Base-by-base conservation (phyloP, 2,888 invertebrate genomes). In the Chrysolina americana region DNA sequence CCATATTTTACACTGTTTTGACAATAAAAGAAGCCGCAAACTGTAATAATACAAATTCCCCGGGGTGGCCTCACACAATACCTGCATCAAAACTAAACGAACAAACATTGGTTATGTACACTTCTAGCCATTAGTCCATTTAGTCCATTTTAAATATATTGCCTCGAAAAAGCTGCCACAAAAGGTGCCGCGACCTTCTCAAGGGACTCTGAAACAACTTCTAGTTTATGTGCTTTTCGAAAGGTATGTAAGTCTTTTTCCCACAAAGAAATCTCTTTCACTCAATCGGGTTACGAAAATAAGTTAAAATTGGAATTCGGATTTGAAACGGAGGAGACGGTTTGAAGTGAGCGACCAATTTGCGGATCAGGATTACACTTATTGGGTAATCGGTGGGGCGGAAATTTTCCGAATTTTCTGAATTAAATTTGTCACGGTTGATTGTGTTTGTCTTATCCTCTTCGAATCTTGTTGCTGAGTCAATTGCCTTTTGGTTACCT, bases 71-170 rank as follows among this genome's bases (percentile, higher is more conserved):
- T 82, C 76, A 81, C 81, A 84, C 83, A 85, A 85, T 85, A 83
- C 85, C 85, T 82, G 83, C 84, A 72, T 72, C 83, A 83, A 83
- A 82, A 83, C 81, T 83, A 79, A 84, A 82, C 85, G 83, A 82
- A 81, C 85, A 85, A 85, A 85, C 83, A 85, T 83, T 81, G 75
- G 81, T 84, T 86, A 82, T 86, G 86, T 86, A 86, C 85, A 86
- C 85, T 86, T 85, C 83, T 65, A 75, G 56, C 76, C 76, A 78
- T 78, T 78, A 78, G 78, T 74, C 76, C 73, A 76, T 85, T 86
- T 84, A 78, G 78, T 74, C 76, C 73, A 76, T 85, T 86, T 84
- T 85, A 86, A 86, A 86, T 86, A 85, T 86, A 85, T 86, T 83
- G 83, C 85, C 82, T 84, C 79, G 78, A 83, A 82, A 84, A 73